A percentile compares a stretch with the other conserved stretches of the same genome.
Conservation (phyloP, 2,113 vertebrate genomes). For the Pachypanchax playfairii region DNA sequence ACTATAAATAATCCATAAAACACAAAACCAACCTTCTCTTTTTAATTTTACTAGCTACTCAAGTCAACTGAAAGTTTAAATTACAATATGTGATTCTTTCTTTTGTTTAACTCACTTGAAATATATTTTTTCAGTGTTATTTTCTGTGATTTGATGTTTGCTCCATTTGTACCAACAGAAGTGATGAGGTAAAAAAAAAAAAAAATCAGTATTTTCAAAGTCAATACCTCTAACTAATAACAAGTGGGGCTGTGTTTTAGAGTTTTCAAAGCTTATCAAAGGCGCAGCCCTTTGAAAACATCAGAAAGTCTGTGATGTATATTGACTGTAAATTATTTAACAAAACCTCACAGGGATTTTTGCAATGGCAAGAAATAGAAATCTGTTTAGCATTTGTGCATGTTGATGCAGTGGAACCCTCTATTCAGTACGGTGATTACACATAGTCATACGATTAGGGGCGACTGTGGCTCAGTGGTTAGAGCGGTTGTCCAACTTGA, state of each 20-base stretch:
- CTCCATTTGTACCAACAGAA: conserved; percentile 7
- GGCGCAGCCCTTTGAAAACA: background rate
- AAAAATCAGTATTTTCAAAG: background rate
- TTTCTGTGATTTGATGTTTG: background rate
- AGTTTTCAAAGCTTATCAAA: conserved; percentile 5
- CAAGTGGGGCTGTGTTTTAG: background rate
- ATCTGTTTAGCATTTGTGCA: background rate
- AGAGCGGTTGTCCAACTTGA: too few relatives aligned
- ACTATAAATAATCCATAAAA: conserved; percentile 38
- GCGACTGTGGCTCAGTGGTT: too few relatives aligned
- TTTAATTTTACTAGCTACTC: conserved; percentile 11
- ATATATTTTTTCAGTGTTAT: background rate
- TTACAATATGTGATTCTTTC: background rate
- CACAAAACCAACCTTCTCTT: conserved; percentile 6
- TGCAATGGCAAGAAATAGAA: background rate
- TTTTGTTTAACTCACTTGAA: too few relatives aligned
- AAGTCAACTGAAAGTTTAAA: conserved; percentile 22
- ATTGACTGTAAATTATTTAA: conserved; percentile 1
- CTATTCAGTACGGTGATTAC: background rate
- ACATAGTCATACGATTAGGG: too few relatives aligned
- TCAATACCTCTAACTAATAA: background rate
- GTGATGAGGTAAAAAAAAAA: background rate
- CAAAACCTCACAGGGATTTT: background rate
- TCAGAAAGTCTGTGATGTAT: background rate
- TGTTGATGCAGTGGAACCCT: background rate